phyloP scores from a whole-genome alignment of 2,888 invertebrate species.

The Caenorhabditis japonica region DNA sequence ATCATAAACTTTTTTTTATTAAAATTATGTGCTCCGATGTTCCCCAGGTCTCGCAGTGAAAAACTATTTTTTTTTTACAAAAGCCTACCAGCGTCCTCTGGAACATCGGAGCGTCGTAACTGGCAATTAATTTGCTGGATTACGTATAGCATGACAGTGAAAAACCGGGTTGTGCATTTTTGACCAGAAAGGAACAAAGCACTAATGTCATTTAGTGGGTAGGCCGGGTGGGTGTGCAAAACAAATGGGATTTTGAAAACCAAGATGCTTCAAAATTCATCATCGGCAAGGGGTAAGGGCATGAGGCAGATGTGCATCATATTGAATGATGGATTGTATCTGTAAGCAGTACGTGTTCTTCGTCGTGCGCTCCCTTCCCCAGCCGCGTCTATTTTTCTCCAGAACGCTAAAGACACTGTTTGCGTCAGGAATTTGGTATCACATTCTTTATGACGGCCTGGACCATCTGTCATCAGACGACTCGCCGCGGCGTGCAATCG shows the following conservation, averaged over 20 bases:
- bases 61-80: too few species aligned
- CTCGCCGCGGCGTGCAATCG: constrained; percentile 29
- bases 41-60: too few species aligned
- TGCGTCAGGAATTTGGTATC: constrained; percentile 55
- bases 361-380: constrained; percentile 15
- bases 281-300: constrained; percentile 21
- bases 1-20: too few species aligned
- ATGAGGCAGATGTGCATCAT: constrained; percentile 52
- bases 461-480: constrained; percentile 56
- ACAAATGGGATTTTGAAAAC: constrained; percentile 47
- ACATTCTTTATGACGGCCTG: constrained; percentile 46
- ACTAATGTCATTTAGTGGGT: too few species aligned
- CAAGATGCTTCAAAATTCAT: constrained; percentile 48
- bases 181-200: too few species aligned
- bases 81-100: too few species aligned
- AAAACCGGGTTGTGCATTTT: too few species aligned
- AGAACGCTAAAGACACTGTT: constrained; percentile 47
- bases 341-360: constrained; percentile 32
- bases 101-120: too few species aligned
- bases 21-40: too few species aligned
- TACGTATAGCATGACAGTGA: too few species aligned
- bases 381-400: not conserved
- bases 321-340: constrained; percentile 53
- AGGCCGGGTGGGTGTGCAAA: too few species aligned
- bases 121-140: too few species aligned